Percentiles rank a stretch among this genome's conserved stretches.
phyloP scores from a whole-genome alignment of 2,888 invertebrate genomes.

The Drosophila ustulata region DNA sequence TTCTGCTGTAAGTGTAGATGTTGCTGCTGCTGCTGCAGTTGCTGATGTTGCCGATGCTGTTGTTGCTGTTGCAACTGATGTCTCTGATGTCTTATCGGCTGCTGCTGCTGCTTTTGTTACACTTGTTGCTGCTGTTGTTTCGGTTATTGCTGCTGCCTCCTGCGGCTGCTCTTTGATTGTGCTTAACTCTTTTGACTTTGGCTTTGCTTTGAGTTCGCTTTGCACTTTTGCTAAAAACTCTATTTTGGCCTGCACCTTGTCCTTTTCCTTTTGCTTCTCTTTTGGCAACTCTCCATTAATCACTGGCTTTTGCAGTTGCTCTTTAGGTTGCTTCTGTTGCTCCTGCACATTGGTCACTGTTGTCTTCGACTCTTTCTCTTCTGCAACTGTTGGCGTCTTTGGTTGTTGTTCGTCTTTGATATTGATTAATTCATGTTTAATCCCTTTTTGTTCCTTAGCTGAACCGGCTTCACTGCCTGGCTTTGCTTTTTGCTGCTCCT shows the following conservation, averaged over 20 bases:
- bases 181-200: conserved; percentile 24
- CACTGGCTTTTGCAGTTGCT: neutral
- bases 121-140: neutral
- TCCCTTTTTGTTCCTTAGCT: neutral
- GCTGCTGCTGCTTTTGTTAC: neutral
- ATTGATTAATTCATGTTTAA: neutral
- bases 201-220: conserved; percentile 58
- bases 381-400: neutral
- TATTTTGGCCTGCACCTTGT: conserved; percentile 40
- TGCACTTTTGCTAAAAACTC: conserved; percentile 61
- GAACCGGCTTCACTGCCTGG: neutral
- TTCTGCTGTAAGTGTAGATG: neutral
- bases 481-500: neutral
- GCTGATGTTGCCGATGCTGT: neutral
- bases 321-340: neutral
- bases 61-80: neutral
- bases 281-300: conserved; percentile 1
- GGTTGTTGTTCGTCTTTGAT: neutral
- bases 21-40: neutral
- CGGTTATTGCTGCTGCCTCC: neutral
- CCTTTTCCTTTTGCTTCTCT: conserved; percentile 23
- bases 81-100: conserved; percentile 18
- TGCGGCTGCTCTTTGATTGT: neutral
- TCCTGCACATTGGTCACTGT: neutral
- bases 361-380: neutral